Evolutionary conservation across 2,113 vertebrate genomes (phyloP).

Genomic region (Lamprotornis superbus): DNA sequence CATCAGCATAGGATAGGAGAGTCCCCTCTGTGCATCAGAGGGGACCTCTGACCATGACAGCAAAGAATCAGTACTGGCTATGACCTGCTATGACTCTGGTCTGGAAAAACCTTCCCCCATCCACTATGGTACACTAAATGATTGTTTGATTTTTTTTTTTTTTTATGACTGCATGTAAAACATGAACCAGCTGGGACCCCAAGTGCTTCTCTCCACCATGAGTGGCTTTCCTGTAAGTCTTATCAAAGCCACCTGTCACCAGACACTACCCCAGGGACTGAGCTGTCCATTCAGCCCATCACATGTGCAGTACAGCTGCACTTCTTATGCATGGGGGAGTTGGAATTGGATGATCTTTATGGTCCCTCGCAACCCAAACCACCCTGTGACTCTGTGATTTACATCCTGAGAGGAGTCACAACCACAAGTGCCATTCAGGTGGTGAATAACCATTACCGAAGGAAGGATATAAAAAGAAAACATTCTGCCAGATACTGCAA

Average conservation of each 20-base stretch:
- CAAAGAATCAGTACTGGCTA: background rate
- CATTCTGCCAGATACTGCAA: background rate
- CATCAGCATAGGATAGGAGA: background rate
- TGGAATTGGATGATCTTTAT: background rate
- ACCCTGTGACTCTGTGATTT: background rate
- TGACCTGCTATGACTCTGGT: accelerated
- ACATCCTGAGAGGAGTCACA: background rate
- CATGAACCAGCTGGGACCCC: background rate
- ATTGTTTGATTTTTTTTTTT: background rate
- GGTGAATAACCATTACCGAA: background rate
- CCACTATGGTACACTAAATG: background rate
- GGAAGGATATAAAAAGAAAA: background rate
- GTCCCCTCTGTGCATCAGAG: accelerated
- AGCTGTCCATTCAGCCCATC: background rate
- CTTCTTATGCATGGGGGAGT: background rate
- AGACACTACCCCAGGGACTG: background rate
- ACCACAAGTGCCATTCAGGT: background rate
- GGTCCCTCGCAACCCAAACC: background rate
- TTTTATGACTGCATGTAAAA: background rate
- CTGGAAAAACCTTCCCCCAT: background rate
- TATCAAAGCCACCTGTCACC: background rate
- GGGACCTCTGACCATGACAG: background rate
- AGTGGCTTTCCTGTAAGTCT: background rate
- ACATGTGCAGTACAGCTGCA: background rate
- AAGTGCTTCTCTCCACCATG: background rate